Base-by-base conservation (phyloP, 2,888 invertebrate species). In the Chloroclysta siterata region DNA sequence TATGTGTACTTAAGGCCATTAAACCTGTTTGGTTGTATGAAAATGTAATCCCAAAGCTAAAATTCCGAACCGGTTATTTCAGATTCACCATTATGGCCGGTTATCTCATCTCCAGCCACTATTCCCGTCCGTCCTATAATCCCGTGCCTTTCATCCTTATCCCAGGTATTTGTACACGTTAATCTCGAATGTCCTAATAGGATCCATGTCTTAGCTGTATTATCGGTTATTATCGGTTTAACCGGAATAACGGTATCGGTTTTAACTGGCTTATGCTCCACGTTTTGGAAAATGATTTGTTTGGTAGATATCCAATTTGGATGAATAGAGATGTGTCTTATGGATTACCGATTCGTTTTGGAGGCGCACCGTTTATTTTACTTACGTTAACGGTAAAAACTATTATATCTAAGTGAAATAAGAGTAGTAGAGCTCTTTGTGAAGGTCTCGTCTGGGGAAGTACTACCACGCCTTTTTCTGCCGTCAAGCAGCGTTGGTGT, bases 171-270 rank as follows among this genome's bases (percentile, higher is more conserved):
- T 66, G 64, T 60, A 63, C 61, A 61, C 65, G 66, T 65, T 74
- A 76, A 75, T 73, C 73, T 71, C 68, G 66, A 70, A 65, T 63
- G 71, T 66, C 61, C 68, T 72, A 70, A 72, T 70, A 64, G 67
- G 69, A 70, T 73, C 64, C 62, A 41, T 63, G 59, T 69, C 74
- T 74, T 74, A 72, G 67, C 71, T 70, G 71, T 53, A 65, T 71
- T 69, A 66, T 65, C 63, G 65, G 70, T 64, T 71, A 17, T 46
- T 11, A 17, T 14, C 14, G 44, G 44, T 8, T 44, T 44, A 44
- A 33, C 6, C 7, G 6, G 33, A 22, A 22, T 22, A 22, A 22
- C 22, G 22, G 22, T 22, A 22, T 22, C 22, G 22, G 2, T 22
- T 22, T 2, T 33, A 8, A 33, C 33, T 5, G 33, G 33, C 33